Percentiles rank a stretch among this genome's conserved stretches.
Evolutionary conservation across 2,797 vertebrate genomes (phyloP).

Genomic region (Pyrocephalus nanus): DNA sequence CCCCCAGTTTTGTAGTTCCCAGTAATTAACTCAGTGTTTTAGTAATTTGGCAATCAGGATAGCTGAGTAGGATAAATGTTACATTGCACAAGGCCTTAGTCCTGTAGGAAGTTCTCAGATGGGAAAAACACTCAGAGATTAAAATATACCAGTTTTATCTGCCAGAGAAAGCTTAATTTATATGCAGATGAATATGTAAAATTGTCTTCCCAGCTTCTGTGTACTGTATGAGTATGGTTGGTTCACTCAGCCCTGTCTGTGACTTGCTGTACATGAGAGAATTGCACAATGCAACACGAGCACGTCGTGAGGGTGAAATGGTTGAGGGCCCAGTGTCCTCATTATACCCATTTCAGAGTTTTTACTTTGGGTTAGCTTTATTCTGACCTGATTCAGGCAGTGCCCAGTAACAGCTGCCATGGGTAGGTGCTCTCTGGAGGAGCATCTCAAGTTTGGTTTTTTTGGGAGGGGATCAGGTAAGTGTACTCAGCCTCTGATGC

Average conservation of each 20-base stretch:
- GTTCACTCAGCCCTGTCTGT: not conserved
- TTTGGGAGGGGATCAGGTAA: rapidly evolving
- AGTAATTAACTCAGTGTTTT: not conserved
- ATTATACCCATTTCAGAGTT: not conserved
- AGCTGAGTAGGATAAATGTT: not conserved
- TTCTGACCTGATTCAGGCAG: not conserved
- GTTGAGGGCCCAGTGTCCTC: not conserved
- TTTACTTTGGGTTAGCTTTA: not conserved
- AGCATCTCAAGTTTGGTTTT: not conserved
- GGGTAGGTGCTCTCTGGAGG: not conserved
- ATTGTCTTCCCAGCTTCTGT: not conserved
- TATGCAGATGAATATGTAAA: not conserved
- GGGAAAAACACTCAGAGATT: not conserved
- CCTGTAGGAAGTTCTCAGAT: not conserved
- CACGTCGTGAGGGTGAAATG: rapidly evolving
- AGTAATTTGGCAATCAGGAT: not conserved
- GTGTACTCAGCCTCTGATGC: rapidly evolving
- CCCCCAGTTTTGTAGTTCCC: not conserved
- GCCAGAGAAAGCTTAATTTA: not conserved
- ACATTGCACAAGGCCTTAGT: not conserved
- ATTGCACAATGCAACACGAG: rapidly evolving
- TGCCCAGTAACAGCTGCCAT: not conserved
- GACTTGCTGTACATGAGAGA: rapidly evolving
- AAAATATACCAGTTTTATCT: not conserved
- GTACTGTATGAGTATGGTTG: not conserved